Percentiles rank a stretch among this genome's conserved stretches.
phyloP scores from a whole-genome alignment of 2,797 vertebrate species.

The Falco peregrinus region DNA sequence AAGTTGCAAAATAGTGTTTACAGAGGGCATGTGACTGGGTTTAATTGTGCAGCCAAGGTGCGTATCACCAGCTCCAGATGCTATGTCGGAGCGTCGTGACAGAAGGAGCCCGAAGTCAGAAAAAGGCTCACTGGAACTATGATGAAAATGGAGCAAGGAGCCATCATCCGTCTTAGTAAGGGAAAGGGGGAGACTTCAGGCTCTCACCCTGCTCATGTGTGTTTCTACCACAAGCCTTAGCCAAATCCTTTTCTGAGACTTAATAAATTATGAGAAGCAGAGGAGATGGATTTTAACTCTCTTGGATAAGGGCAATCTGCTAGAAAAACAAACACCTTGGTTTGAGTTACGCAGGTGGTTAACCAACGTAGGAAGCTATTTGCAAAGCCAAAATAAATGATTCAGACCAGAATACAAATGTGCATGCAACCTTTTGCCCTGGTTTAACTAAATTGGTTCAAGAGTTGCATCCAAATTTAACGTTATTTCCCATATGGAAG shows the following conservation, averaged over 20 bases:
- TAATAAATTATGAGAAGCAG: background rate
- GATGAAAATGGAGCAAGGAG: background rate
- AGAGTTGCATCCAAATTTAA: slow-evolving; percentile 39
- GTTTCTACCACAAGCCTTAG: background rate
- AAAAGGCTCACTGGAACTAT: background rate
- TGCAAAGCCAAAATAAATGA: slow-evolving; percentile 62
- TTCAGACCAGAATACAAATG: slow-evolving; percentile 31
- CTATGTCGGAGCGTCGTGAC: background rate
- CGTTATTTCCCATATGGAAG: slow-evolving; percentile 39
- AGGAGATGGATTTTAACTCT: slow-evolving; percentile 44
- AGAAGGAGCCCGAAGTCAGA: background rate
- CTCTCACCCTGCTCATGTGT: background rate
- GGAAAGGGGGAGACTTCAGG: background rate
- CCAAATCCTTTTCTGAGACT: slow-evolving; percentile 21
- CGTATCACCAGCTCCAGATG: background rate
- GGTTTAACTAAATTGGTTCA: slow-evolving; percentile 39
- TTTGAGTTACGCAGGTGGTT: background rate
- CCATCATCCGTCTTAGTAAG: background rate
- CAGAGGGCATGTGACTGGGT: background rate
- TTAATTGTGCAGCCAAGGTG: background rate
- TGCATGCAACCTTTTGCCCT: slow-evolving; percentile 30
- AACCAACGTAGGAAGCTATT: slow-evolving; percentile 55
- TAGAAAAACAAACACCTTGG: slow-evolving; percentile 53
- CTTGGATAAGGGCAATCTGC: slow-evolving; percentile 50
- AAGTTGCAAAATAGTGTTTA: background rate